A percentile compares a stretch with the other conserved stretches of the same genome.
Evolutionary conservation across 2,113 vertebrate species (phyloP).

Genomic region (Dasyornis broadbenti): DNA sequence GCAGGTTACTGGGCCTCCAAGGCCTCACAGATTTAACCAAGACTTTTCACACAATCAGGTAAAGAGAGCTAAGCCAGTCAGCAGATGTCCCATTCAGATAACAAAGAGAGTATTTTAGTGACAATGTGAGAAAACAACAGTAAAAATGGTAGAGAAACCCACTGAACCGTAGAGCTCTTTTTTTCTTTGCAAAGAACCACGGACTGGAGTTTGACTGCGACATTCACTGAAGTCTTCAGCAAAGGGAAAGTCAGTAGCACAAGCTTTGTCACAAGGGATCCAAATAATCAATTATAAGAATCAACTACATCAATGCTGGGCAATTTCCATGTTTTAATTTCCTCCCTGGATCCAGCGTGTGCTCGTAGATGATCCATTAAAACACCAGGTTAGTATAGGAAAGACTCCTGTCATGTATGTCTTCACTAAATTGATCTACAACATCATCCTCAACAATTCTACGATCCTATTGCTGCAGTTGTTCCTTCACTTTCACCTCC

Average conservation of each 20-base stretch:
- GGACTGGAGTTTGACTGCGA: neutral
- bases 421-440: neutral
- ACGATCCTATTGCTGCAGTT: neutral
- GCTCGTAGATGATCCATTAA: neutral
- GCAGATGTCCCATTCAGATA: conserved; percentile 76
- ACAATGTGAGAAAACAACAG: conserved; percentile 95
- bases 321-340: conserved; percentile 10
- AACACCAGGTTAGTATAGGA: neutral
- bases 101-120: conserved; percentile 89
- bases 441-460: neutral
- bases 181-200: conserved; percentile 36
- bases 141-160: conserved; percentile 79
- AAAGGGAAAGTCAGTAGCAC: conserved; percentile 22
- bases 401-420: neutral
- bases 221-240: conserved; percentile 30
- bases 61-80: conserved; percentile 72
- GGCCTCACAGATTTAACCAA: conserved; percentile 84
- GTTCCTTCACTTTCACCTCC: conserved; percentile 6
- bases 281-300: conserved; percentile 35
- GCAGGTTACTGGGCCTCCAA: conserved; percentile 80
- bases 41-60: conserved; percentile 96
- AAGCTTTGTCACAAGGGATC: neutral
- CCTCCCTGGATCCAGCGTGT: neutral
- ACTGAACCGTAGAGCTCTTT: conserved; percentile 78
- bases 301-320: neutral